Percentiles rank a stretch among this genome's conserved stretches.
phyloP scores from a whole-genome alignment of 2,797 vertebrate genomes.

The Neomorphus geoffroyi region DNA sequence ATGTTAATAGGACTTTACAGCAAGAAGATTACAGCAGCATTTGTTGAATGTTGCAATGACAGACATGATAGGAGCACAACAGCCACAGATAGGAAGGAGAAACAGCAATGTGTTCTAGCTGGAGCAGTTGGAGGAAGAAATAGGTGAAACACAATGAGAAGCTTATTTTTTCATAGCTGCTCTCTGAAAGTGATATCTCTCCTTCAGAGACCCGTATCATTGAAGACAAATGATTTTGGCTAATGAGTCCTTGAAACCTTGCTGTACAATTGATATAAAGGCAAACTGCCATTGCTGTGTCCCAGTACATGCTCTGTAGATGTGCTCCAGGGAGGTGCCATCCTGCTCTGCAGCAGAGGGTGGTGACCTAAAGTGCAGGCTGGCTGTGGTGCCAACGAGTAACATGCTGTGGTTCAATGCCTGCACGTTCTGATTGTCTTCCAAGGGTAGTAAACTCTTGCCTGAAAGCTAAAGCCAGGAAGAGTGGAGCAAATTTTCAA shows the following conservation, averaged over 20 bases:
- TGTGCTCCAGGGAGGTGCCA: neutral
- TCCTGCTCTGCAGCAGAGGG: neutral
- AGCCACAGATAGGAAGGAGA: neutral
- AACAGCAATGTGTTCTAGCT: neutral
- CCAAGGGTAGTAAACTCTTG: neutral
- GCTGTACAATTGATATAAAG: neutral
- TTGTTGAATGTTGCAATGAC: neutral
- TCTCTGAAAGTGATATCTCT: neutral
- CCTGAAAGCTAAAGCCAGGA: neutral
- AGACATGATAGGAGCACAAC: neutral
- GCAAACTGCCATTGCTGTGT: neutral
- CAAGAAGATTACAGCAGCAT: neutral
- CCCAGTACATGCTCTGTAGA: accelerated
- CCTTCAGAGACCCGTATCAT: neutral
- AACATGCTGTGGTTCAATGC: neutral
- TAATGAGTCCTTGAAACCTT: neutral
- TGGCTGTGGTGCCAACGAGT: neutral
- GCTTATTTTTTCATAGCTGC: neutral
- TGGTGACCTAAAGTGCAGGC: neutral
- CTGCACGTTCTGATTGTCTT: neutral
- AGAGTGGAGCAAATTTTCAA: neutral
- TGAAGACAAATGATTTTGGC: neutral
- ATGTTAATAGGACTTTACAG: constrained; percentile 19
- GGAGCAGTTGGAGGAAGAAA: neutral
- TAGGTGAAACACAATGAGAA: neutral